Evolutionary conservation across 2,113 vertebrate species (phyloP).

Genomic region (Bujurquina vittata): DNA sequence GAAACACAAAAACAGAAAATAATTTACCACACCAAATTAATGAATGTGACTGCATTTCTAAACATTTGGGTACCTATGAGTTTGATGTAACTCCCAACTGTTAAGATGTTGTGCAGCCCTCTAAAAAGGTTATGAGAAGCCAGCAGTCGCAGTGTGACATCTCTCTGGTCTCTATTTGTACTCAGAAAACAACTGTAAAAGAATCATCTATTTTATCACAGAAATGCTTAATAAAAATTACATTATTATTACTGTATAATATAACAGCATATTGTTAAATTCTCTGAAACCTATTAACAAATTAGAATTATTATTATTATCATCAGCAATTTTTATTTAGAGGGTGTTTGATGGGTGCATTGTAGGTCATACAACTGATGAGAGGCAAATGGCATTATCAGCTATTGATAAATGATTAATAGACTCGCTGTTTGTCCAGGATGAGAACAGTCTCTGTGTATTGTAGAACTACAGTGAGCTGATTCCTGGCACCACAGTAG

Average conservation of each 20-base stretch:
- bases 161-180: not conserved
- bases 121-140: not conserved
- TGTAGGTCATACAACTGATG: not conserved
- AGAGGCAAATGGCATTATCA: not conserved
- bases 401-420: not conserved
- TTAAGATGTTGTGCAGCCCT: not conserved
- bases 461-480: conserved; percentile 95
- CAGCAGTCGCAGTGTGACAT: rapidly evolving
- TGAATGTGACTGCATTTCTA: not conserved
- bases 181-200: not conserved
- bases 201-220: not conserved
- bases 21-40: not conserved
- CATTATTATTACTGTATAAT: not conserved
- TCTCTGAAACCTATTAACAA: not conserved
- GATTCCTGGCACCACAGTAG: conserved; percentile 95
- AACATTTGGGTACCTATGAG: not conserved
- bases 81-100: not conserved
- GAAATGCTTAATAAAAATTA: too few relatives aligned
- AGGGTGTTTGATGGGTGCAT: not conserved
- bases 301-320: not conserved
- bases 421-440: not conserved
- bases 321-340: not conserved
- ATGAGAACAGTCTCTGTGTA: not conserved
- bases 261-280: not conserved
- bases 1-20: not conserved